Conservation (phyloP, 2,113 vertebrate species). For the Dascyllus trimaculatus region DNA sequence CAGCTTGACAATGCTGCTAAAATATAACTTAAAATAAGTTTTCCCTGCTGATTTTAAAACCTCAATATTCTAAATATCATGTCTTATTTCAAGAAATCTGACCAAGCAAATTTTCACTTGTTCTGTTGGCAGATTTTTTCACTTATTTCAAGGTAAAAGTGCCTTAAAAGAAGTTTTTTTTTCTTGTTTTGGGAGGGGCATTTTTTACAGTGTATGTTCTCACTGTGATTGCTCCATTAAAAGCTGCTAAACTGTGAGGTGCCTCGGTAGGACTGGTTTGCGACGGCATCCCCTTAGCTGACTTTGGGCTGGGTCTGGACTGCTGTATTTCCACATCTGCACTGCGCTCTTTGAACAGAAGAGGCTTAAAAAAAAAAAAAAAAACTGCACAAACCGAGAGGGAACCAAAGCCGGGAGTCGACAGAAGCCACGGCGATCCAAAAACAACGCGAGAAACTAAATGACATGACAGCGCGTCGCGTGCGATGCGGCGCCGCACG, state of each 20-base stretch:
- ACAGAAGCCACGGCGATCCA: not conserved
- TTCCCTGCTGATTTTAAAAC: too few relatives aligned
- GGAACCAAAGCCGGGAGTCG: not conserved
- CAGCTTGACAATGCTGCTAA: too few relatives aligned
- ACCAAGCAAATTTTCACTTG: too few relatives aligned
- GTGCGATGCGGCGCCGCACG: not conserved
- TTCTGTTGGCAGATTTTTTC: too few relatives aligned
- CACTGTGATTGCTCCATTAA: not conserved
- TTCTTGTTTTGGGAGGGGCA: too few relatives aligned
- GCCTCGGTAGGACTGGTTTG: not conserved
- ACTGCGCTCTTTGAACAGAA: not conserved
- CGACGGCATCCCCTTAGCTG: constrained; percentile 3
- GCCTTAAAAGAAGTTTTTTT: too few relatives aligned
- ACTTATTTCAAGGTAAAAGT: too few relatives aligned
- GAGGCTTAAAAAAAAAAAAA: not conserved
- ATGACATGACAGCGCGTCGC: not conserved
- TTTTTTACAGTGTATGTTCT: too few relatives aligned
- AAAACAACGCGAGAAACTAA: constrained; percentile 13
- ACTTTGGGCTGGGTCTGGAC: not conserved
- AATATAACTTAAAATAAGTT: too few relatives aligned
- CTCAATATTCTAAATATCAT: too few relatives aligned
- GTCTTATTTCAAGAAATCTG: too few relatives aligned
- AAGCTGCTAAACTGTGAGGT: not conserved
- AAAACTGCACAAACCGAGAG: not conserved
- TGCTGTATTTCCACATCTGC: constrained; percentile 3